Conservation (phyloP, 1,140 invertebrate genomes). For the Babylonia areolata region DNA sequence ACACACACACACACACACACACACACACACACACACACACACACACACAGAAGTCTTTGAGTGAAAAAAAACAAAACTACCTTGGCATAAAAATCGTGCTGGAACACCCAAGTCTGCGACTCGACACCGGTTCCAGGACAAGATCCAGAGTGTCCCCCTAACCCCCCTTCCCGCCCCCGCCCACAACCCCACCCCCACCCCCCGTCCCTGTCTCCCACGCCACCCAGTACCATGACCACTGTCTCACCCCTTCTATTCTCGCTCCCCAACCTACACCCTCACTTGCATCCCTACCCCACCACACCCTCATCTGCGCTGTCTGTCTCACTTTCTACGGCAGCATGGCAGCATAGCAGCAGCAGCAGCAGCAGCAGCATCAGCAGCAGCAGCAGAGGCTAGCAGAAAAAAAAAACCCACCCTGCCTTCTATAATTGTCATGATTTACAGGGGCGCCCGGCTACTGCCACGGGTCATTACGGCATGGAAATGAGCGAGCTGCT, state of each 20-base stretch:
- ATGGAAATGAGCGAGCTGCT: constrained; percentile 37
- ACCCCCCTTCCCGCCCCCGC: too few relatives aligned
- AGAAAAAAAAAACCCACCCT: background rate
- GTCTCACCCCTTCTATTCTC: background rate
- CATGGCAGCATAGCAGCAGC: too few relatives aligned
- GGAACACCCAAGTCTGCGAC: too few relatives aligned
- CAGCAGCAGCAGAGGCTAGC: too few relatives aligned
- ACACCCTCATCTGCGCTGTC: background rate
- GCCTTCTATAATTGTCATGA: constrained; percentile 32
- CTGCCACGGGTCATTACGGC: constrained; percentile 36
- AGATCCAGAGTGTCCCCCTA: too few relatives aligned
- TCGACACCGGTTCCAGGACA: too few relatives aligned
- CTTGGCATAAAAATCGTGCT: background rate
- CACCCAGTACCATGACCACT: too few relatives aligned
- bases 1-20: constrained; percentile 26
- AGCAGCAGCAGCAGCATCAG: too few relatives aligned
- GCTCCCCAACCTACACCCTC: background rate
- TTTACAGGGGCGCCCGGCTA: constrained; percentile 30
- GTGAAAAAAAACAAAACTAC: background rate
- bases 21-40: background rate
- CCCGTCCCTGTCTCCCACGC: too few relatives aligned
- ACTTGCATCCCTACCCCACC: background rate
- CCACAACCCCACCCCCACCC: too few relatives aligned
- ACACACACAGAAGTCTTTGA: background rate
- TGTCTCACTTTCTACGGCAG: background rate